Conservation (phyloP, 2,113 vertebrate genomes). For the Pachycephala philippinensis region DNA sequence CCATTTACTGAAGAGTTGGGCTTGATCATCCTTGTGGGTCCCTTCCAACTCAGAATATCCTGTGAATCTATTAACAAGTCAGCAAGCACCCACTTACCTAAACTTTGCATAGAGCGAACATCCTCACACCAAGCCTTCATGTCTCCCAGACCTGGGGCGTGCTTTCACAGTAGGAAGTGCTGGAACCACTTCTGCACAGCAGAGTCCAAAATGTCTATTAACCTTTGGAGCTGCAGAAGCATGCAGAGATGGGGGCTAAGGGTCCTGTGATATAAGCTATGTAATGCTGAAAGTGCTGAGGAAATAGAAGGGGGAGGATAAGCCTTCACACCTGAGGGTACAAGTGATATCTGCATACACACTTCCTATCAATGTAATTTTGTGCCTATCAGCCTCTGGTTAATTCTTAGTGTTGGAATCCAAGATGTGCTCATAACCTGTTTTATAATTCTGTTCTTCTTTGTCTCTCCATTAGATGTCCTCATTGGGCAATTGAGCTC, state of each 20-base stretch:
- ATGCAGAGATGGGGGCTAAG: background rate
- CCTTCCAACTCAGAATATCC: background rate
- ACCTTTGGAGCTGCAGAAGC: background rate
- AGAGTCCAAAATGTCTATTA: background rate
- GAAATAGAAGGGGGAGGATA: background rate
- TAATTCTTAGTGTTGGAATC: background rate
- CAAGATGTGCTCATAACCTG: background rate
- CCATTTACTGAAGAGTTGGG: background rate
- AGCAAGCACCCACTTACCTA: background rate
- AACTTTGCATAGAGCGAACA: background rate
- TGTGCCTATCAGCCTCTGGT: background rate
- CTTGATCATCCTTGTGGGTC: background rate
- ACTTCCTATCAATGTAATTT: background rate
- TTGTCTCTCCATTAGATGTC: slow-evolving; percentile 56
- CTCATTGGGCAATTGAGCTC: slow-evolving; percentile 32
- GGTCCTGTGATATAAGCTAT: background rate
- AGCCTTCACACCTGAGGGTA: background rate
- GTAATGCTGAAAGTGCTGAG: background rate
- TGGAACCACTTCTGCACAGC: background rate
- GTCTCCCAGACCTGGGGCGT: background rate
- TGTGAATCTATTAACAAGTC: background rate
- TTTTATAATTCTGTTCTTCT: background rate
- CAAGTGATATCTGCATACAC: background rate
- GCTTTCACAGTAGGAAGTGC: background rate
- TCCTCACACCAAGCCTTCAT: background rate